These are phyloP conservation scores for Sinocyclocheilus maitianheensis DNA, from an alignment of 2,113 vertebrate species.

Conservation along the genomic window DNA sequence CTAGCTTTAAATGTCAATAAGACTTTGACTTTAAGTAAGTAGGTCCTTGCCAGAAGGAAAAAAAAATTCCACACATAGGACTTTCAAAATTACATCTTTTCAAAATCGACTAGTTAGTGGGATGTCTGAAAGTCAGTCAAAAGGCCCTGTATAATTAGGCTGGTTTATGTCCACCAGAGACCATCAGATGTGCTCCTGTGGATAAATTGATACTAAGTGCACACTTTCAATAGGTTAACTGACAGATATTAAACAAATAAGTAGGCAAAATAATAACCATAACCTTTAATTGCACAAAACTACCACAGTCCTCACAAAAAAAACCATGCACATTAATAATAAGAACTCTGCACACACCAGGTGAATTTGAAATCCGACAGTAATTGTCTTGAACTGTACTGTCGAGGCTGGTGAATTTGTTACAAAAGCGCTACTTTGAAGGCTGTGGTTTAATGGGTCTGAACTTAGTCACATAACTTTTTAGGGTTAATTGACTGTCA, in stretches of 20 bases:
- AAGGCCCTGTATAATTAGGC: neutral
- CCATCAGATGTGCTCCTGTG: neutral
- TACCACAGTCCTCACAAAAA: neutral
- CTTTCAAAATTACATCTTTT: neutral
- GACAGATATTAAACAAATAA: slow-evolving; percentile 10
- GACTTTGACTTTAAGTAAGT: neutral
- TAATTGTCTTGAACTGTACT: neutral
- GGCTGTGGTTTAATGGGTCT: neutral
- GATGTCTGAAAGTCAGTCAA: neutral
- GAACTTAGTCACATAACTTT: neutral
- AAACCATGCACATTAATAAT: neutral
- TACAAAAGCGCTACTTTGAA: neutral
- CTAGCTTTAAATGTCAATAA: neutral
- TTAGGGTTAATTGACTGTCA: neutral
- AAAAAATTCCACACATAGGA: neutral
- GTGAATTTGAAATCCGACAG: neutral
- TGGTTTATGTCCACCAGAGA: neutral
- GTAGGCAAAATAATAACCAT: neutral
- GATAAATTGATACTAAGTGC: neutral
- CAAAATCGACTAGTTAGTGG: neutral
- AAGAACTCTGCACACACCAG: neutral
- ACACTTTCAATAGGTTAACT: neutral
- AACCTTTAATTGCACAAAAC: neutral
- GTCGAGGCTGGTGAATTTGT: neutral
- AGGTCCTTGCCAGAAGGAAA: neutral